Evolutionary conservation across 2,113 vertebrate genomes (phyloP), one percentile per base, ranked within the genome.

Genomic region (Aramus guarauna): DNA sequence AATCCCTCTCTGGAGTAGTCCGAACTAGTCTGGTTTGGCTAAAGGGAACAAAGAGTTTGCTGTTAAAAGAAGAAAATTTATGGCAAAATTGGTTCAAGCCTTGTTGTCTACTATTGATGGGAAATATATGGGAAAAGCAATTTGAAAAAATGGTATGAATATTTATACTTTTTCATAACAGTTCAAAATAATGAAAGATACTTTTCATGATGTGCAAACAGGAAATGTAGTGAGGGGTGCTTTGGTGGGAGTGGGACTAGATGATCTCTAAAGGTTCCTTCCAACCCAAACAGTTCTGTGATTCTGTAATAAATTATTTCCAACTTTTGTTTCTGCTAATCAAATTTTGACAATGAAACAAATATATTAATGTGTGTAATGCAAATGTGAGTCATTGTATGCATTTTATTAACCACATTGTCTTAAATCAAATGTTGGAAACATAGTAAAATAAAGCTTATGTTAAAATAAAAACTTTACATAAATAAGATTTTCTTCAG

Each of bases 1-100:
- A 12, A 0, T 8, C 37, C 2, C 2, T 19, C 39, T 37, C 24
- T 58, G 62, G 39, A n/a, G 39, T 2, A 41, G 12, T 1, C 30
- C n/a, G n/a, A 67, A 23, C 47, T 75, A 16, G 3, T 30, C 45
- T 58, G 20, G 22, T 68, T 71, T 67, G 56, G 11, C 60, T 48
- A 53, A 85, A 68, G 15, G 9, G 19, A 88, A 1, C 26, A 53
- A 59, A 55, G 34, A 58, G 3, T 58, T 53, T 79, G 15, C 27
- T 69, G 34, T 67, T 82, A 60, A 64, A 56, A 8, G 21, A 62
- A 63, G 11, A 36, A 15, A 27, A 60, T 48, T 43, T 6, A 41
- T 52, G 13, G 24, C 21, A 89, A 78, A 63, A 60, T 64, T 43
- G 4, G 2, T 45, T 82, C 27, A 68, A 60, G 18, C 8, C 17